Evolutionary conservation across 2,888 invertebrate species (phyloP), one percentile per base, ranked within the genome.

Genomic region (Shargacucullia verbasci): DNA sequence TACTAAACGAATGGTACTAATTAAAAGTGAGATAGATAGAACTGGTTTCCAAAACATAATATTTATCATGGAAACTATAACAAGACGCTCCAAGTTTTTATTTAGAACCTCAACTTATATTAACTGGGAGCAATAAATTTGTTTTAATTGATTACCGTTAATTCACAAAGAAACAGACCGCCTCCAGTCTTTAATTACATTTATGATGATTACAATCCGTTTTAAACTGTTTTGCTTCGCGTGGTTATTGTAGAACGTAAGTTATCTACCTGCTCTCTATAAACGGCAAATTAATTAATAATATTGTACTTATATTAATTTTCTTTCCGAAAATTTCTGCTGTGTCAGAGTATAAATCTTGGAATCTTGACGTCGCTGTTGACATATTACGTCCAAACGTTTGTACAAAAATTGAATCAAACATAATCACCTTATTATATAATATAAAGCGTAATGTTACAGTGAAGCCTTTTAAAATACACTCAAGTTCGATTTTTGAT

Each of bases 131-230:
- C 82, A 74, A 89, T 90, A 90, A 88, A 89, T 91, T 88, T 80
- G 68, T 86, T 89, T 88, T 85, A 88, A 90, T 89, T 90, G 88
- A 89, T 89, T 87, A 86, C 83, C 81, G 84, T 87, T 89, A 88
- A 88, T 90, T 86, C 80, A 87, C 85, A 85, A 86, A 86, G 86
- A 86, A 86, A 78, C 80, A 71, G 76, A 81, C 87, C 85, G 87
- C 87, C 88, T 84, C 77, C 76, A 75, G 76, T 78, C 82, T 89
- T 87, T 89, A 89, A 90, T 90, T 89, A 84, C 86, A 79, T 90
- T 88, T 90, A 85, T 83, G 83, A 84, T 86, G 79, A 85, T 84
- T 81, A 85, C 80, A 80, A 83, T 81, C 60, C 76, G 70, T 80
- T 85, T 80, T 59, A 71, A 75, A 77, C 70, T 76, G 77, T 81